Base-by-base conservation (phyloP, 2,888 invertebrate species). In the Melinaea marsaeus region DNA sequence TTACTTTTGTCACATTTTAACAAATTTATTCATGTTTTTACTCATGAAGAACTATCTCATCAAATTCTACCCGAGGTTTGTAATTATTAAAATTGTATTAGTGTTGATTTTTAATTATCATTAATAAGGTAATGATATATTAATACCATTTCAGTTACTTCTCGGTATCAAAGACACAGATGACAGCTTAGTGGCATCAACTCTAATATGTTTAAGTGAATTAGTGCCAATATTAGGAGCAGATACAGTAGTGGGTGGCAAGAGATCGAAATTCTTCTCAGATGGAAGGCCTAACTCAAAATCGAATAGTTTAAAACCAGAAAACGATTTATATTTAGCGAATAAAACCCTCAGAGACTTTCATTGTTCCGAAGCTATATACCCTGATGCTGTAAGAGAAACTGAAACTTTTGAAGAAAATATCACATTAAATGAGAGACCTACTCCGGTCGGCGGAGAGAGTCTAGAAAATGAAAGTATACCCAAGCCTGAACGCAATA, bases 141-240 rank as follows among this genome's bases (percentile, higher is more conserved):
- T 51, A 32, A 5, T 32, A 32, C 9, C 11, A 32, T 92, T 92
- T 61, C 85, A 95, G 94, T 85, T 98, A 60, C 90, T 97, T 48
- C 92, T 97, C 46, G 98, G 97, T 3, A 95, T 98, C 71, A 95
- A 96, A 81, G 98, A 98, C 78, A 94, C 93, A 1, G 95, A 96
- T 83, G 96, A 98, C 80, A 92, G 92, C 61, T 86, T 98, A 66
- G 98, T 98, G 0, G 93, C 95, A 35, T 93, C 94, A 64, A 97
- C 97, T 11, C 87, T 98, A 58, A 92, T 94, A 63, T 95, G 95
- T 60, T 84, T 98, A 64, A 96, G 97, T 63, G 95, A 96, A 75
- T 85, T 98, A 63, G 95, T 98, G 34, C 95, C 96, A 1, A 92
- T 97, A 68, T 88, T 97, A 60, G 98, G 98, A 13, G 95, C 97